Evolutionary conservation across 2,888 invertebrate species (phyloP).

Genomic region (Coecobrya sp.): DNA sequence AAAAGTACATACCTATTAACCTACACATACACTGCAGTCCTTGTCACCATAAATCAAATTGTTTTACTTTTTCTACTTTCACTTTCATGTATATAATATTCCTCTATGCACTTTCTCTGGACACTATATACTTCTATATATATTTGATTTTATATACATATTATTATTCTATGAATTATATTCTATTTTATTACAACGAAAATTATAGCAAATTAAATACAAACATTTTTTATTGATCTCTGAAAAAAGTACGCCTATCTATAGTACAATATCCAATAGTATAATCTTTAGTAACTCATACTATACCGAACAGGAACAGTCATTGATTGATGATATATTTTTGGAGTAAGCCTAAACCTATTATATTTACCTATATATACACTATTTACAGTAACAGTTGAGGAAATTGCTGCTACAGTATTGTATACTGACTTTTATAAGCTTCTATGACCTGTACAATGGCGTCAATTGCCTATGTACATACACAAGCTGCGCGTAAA

Average conservation of each 20-base stretch:
- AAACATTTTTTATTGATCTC: neutral
- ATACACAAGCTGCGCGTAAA: neutral
- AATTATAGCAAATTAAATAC: neutral
- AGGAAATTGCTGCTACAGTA: neutral
- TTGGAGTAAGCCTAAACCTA: neutral
- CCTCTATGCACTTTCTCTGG: no score
- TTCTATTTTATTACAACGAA: neutral
- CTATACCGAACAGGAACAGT: conserved; percentile 36
- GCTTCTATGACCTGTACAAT: conserved; percentile 28
- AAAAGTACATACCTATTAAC: neutral
- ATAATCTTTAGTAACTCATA: neutral
- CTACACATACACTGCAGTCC: neutral
- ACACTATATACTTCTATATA: no score
- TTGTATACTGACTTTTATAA: conserved; percentile 20
- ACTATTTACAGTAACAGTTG: neutral
- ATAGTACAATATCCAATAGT: no score
- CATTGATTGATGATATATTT: conserved; percentile 44
- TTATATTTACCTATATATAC: neutral
- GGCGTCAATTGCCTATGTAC: neutral
- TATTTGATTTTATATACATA: no score
- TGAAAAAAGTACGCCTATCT: neutral
- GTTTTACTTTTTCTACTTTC: neutral
- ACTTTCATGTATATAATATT: no score
- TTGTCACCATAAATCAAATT: neutral
- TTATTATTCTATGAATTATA: no score